These are phyloP conservation scores for Narcine bancroftii DNA, from an alignment of 2,113 vertebrate species.

Conservation along the genomic window DNA sequence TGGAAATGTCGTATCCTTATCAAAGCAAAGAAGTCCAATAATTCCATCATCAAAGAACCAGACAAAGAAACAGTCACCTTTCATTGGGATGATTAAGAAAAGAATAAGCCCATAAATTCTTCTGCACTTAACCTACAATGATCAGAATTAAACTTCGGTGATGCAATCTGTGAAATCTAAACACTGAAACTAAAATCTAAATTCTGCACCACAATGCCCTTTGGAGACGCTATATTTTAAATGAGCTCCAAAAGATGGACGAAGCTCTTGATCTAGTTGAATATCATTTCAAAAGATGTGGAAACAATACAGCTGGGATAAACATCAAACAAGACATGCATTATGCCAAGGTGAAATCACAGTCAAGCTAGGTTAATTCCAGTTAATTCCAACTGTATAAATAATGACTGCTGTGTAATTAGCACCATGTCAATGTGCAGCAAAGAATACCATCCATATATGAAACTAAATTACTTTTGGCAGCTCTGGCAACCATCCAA, in stretches of 20 bases:
- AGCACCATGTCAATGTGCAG: neutral
- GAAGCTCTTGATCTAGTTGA: neutral
- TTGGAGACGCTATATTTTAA: neutral
- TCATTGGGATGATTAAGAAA: neutral
- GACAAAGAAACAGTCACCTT: neutral
- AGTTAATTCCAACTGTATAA: neutral
- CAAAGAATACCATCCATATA: neutral
- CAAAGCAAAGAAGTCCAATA: neutral
- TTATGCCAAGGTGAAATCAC: neutral
- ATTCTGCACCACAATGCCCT: neutral
- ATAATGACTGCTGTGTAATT: neutral
- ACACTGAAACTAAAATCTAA: neutral
- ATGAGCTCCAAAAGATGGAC: neutral
- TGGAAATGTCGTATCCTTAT: neutral
- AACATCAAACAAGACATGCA: neutral
- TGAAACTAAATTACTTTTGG: neutral
- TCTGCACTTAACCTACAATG: neutral
- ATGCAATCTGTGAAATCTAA: neutral
- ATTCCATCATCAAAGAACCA: neutral
- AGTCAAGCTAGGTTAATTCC: neutral
- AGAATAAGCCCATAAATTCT: neutral
- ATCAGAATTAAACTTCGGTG: neutral
- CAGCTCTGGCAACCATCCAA: neutral
- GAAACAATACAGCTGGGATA: neutral
- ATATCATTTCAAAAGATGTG: neutral